Conservation (phyloP, 2,888 invertebrate genomes). For the Halocaridina rubra region DNA sequence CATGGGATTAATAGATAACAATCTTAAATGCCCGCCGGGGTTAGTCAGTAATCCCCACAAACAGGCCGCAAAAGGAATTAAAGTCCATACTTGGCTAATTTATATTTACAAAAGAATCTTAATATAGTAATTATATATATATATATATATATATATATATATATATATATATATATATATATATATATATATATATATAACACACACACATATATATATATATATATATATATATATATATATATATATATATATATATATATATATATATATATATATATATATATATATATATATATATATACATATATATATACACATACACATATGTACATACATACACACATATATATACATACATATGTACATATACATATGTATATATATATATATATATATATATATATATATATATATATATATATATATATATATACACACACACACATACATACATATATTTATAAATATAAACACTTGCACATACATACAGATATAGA, state of each 20-base stretch:
- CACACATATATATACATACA: background rate
- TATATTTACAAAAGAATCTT: too few relatives aligned
- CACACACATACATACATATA: background rate
- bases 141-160: background rate
- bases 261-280: background rate
- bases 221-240: background rate
- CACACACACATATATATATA: background rate
- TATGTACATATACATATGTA: background rate
- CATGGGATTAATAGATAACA: too few relatives aligned
- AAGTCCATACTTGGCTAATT: too few relatives aligned
- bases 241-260: background rate
- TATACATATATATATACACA: background rate
- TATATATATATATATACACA: constrained; percentile 4
- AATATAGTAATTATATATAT: background rate
- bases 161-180: background rate
- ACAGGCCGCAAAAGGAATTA: too few relatives aligned
- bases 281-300: background rate
- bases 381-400: background rate
- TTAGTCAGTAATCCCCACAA: too few relatives aligned
- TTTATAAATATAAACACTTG: background rate
- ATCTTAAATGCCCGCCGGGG: too few relatives aligned
- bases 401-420: background rate
- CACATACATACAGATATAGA: background rate
- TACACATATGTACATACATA: background rate
- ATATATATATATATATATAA: background rate